These are phyloP conservation scores for Falcunculus frontatus DNA, from an alignment of 2,113 vertebrate species.

Conservation along the genomic window DNA sequence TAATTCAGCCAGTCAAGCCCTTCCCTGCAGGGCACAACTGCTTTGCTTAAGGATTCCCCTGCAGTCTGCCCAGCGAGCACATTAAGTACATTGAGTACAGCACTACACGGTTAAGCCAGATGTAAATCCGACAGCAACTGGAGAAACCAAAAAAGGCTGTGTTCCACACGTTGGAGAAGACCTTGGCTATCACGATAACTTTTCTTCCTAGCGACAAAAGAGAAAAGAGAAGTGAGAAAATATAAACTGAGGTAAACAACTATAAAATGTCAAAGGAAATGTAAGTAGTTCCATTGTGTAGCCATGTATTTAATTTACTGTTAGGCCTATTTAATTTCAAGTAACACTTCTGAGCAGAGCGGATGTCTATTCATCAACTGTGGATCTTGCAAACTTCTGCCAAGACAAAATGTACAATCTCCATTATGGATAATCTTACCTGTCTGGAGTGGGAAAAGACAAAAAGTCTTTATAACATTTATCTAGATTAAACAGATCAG, in stretches of 20 bases:
- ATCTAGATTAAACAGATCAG: slow-evolving; percentile 57
- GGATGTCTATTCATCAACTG: slow-evolving; percentile 4
- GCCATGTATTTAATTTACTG: not conserved
- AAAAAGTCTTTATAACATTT: slow-evolving; percentile 37
- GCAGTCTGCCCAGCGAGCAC: not conserved
- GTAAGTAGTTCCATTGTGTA: not conserved
- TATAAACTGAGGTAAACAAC: not conserved
- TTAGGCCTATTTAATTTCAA: slow-evolving; percentile 13
- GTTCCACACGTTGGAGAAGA: not conserved
- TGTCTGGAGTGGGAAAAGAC: slow-evolving; percentile 25
- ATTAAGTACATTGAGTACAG: not conserved
- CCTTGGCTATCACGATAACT: not conserved
- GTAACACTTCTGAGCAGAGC: not conserved
- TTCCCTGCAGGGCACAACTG: not conserved
- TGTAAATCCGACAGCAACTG: not conserved
- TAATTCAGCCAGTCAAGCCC: not conserved
- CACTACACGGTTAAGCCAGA: fast-evolving
- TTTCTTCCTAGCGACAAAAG: not conserved
- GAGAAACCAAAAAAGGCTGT: not conserved
- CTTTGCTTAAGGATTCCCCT: not conserved
- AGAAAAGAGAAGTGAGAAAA: not conserved
- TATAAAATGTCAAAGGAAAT: not conserved
- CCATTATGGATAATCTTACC: slow-evolving; percentile 26
- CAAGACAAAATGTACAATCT: slow-evolving; percentile 14
- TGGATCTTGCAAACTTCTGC: not conserved